Base-by-base conservation (phyloP, 2,113 vertebrate genomes). In the Cepphus grylle region DNA sequence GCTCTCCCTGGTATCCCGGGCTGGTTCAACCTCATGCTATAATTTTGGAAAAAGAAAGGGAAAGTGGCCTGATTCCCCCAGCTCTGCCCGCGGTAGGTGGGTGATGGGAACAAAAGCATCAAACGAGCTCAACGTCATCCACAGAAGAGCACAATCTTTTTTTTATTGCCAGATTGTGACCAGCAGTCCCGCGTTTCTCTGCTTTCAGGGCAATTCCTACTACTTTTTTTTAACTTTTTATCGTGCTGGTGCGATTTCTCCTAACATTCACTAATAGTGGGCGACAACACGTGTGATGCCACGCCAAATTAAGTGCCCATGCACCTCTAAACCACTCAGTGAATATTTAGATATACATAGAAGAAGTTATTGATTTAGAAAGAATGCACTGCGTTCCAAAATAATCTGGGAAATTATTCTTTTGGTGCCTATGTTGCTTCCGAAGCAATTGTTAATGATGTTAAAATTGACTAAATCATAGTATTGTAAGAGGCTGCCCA, bases 401-500 rank as follows among this genome's bases (percentile, higher is more conserved):
- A 22, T 36, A 32, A 30, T 11, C 84, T 38, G 15, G 13, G 20
- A 4, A 72, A 77, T 32, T 20, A 45, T 20, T 27, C 2, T 4
- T 61, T 82, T 30, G 29, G 13, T 71, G 49, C 72, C 32, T 83
- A 21, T 59, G n/a, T 81, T 94, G 38, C 73, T 96, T 97, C 56
- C 50, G 61, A 30, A 95, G 56, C 65, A 85, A 42, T 66, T 22
- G 40, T 49, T 91, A 72, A 38, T 85, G 84, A 32, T 63, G 40
- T 88, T 72, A 91, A 90, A 95, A 69, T 21, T 5, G 32, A 78
- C 59, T 52, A 55, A 81, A 87, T 72, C 58, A 17, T 56, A 53
- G 47, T 49, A 49, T 22, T 49, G 21, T 11, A 49, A 21, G 10
- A 49, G 47, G 47, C 47, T 49, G 11, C 47, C 21, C 47, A 22